phyloP scores from a whole-genome alignment of 2,888 invertebrate genomes.

The Eilema sororculum region DNA sequence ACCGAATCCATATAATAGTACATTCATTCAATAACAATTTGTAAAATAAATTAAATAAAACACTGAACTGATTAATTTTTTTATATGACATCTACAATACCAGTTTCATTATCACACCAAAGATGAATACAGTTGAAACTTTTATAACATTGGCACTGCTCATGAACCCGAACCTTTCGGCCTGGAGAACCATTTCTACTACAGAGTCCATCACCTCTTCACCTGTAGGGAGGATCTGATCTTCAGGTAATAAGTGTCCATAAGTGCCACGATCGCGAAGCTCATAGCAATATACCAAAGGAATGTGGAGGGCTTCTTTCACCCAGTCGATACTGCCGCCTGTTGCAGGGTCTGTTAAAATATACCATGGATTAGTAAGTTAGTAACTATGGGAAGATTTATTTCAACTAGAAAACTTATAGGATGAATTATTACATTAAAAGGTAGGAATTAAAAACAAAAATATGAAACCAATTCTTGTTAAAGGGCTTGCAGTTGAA shows the following conservation, averaged over 20 bases:
- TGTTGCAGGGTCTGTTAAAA: constrained; percentile 86
- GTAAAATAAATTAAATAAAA: neutral
- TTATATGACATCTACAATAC: constrained; percentile 19
- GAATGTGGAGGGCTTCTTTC: constrained; percentile 88
- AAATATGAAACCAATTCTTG: too few species aligned
- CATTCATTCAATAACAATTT: too few species aligned
- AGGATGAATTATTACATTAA: too few species aligned
- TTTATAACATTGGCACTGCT: constrained; percentile 25
- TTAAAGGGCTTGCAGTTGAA: too few species aligned
- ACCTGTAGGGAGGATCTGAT: constrained; percentile 89
- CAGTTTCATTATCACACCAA: constrained; percentile 24
- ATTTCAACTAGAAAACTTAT: neutral
- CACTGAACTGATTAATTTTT: neutral
- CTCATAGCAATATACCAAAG: constrained; percentile 90
- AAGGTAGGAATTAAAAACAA: too few species aligned
- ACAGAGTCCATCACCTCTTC: constrained; percentile 87
- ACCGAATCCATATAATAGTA: too few species aligned
- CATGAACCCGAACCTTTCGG: constrained; percentile 72
- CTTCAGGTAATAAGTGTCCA: constrained; percentile 90
- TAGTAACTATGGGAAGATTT: neutral
- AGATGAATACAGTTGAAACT: constrained; percentile 24
- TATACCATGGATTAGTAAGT: neutral
- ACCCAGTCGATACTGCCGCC: constrained; percentile 93
- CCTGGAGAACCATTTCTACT: constrained; percentile 73
- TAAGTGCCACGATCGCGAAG: constrained; percentile 89